Conservation (phyloP, 2,113 vertebrate species). For the Crotalus viridis region DNA sequence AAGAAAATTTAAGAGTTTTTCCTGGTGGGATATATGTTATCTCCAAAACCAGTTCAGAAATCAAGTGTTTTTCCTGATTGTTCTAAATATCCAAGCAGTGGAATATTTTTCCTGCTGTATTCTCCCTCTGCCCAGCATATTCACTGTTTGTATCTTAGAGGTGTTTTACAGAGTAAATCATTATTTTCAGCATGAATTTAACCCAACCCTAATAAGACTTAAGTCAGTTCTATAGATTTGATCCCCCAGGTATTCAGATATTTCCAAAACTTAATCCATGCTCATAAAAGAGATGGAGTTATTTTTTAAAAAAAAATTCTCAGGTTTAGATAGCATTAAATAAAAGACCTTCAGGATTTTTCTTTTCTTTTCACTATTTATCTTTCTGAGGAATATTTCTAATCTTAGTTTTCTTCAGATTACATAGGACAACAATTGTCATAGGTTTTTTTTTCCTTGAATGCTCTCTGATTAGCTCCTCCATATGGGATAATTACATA, state of each 20-base stretch:
- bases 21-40: not conserved
- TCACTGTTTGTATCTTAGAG: not conserved
- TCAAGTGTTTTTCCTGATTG: not conserved
- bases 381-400: not conserved
- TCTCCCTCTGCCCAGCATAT: not conserved
- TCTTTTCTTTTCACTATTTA: not conserved
- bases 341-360: not conserved
- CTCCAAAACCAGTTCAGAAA: not conserved
- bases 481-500: not conserved
- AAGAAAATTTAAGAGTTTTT: not conserved
- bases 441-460: not conserved
- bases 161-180: not conserved
- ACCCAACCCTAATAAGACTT: not conserved
- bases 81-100: no score
- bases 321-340: not conserved
- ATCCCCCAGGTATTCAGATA: not conserved
- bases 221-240: not conserved
- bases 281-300: not conserved
- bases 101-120: not conserved
- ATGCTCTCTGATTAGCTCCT: not conserved
- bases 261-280: not conserved
- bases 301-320: not conserved
- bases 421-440: not conserved
- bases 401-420: not conserved
- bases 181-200: not conserved